Evolutionary conservation across 2,797 vertebrate species (phyloP).

Genomic region (Alcedo atthis): DNA sequence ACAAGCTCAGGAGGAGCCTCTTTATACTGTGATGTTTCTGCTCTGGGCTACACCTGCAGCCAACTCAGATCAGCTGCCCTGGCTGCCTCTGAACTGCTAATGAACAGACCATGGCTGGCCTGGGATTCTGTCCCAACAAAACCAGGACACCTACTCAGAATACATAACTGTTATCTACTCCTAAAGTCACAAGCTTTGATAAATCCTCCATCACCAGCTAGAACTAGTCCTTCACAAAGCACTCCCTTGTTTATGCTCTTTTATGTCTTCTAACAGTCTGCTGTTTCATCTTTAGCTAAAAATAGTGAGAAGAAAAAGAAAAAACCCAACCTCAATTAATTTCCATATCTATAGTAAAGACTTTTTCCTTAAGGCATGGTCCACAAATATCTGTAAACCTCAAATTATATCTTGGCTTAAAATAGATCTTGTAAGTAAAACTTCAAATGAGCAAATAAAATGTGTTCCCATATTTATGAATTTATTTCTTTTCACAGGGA

Average conservation of each 20-base stretch:
- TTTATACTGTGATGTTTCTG: not conserved
- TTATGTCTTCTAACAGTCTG: not conserved
- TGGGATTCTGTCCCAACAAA: not conserved
- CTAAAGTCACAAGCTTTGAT: not conserved
- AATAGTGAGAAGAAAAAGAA: not conserved
- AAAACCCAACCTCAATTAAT: not conserved
- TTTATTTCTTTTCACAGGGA: not conserved
- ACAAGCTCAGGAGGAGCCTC: not conserved
- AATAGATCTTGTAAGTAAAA: not conserved
- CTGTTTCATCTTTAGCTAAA: not conserved
- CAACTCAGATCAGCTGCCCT: not conserved
- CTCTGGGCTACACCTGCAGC: not conserved
- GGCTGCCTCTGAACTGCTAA: not conserved
- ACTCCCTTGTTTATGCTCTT: not conserved
- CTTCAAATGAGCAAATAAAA: not conserved
- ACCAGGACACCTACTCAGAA: not conserved
- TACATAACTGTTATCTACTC: not conserved
- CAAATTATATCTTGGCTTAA: not conserved
- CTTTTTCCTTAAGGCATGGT: not conserved
- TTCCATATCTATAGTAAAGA: not conserved
- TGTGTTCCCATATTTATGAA: not conserved
- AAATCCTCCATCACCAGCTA: not conserved
- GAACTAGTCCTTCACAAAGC: not conserved
- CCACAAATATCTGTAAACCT: constrained; percentile 9
- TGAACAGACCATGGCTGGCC: not conserved